Base-by-base conservation (phyloP, 23 tunicate genomes). In the Styela clava region DNA sequence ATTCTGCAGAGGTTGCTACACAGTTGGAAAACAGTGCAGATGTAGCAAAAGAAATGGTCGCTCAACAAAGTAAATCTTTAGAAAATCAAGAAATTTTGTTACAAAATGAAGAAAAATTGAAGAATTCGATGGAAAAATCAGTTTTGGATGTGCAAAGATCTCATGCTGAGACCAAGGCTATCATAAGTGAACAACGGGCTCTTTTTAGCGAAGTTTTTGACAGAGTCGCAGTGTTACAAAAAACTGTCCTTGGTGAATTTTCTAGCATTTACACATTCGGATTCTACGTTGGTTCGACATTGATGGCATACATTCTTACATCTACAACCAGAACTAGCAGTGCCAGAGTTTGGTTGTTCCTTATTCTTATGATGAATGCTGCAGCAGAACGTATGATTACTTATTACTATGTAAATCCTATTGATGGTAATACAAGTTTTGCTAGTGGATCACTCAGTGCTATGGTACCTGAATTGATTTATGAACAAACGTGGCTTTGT, bases 181-280 rank as follows among this genome's bases (percentile, higher is more conserved):
- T 93, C n/a, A 93, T 93, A 1, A 81, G 79, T 2, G 93, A 93
- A 68, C 98, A 93, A 56, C 30, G 85, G 27, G 87, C 72, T 20
- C 64, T 85, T 16, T 93, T 93, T 71, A 83, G 83, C 34, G 98
- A 87, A 81, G 87, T 93, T 1, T 93, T 93, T 85, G 89, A 87
- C 74, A 33, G 90, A 36, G 89, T 93, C 74, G 83, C 98, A 82
- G 89, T 87, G 33, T 34, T 93, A 52, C 98, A 93, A 51, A 87
- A 85, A 69, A 93, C 98, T 0, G 88, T 93, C 27, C 89, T 93
- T 24, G 93, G 98, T 32, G 98, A 93, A 64, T 93, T 93, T 77
- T 84, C 93, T n/a, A 93, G 90, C 74, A 82, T 84, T 30, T 93
- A 85, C 87, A 85, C 98, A 9, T 84, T 93, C 51, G 89, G 85